These are phyloP conservation scores for Scaptomyza hsui DNA, from an alignment of 1,140 invertebrate species.

Conservation along the genomic window DNA sequence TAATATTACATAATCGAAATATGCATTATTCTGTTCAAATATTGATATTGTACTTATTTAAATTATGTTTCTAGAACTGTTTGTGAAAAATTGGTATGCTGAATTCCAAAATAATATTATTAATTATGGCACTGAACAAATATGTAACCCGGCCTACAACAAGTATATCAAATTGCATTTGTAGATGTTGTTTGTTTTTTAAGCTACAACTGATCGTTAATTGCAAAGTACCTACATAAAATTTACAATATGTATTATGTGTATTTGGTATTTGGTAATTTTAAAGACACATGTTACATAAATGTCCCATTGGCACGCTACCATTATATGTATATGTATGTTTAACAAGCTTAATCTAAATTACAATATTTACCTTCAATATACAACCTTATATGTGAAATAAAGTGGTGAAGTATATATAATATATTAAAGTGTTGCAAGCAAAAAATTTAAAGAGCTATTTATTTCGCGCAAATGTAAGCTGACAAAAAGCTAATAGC, in stretches of 20 bases:
- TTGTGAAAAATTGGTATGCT: constrained; percentile 72
- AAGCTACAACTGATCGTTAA: constrained; percentile 70
- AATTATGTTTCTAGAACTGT: constrained; percentile 47
- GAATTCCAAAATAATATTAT: constrained; percentile 54
- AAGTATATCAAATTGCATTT: constrained; percentile 71
- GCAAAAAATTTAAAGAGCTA: constrained; percentile 29
- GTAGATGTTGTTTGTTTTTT: constrained; percentile 75
- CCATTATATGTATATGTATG: constrained; percentile 46
- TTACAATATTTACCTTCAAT: constrained; percentile 68
- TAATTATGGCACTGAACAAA: constrained; percentile 43
- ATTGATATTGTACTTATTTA: constrained; percentile 53
- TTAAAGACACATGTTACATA: constrained; percentile 50
- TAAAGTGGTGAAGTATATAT: constrained; percentile 76
- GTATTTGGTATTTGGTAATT: constrained; percentile 56
- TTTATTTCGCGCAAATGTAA: constrained; percentile 4
- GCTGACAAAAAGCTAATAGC: background rate
- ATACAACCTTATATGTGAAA: constrained; percentile 72
- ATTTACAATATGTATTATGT: constrained; percentile 38
- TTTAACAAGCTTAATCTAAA: constrained; percentile 46
- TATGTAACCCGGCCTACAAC: constrained; percentile 54
- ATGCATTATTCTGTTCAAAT: constrained; percentile 52
- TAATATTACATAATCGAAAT: constrained; percentile 52
- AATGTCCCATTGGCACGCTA: constrained; percentile 61
- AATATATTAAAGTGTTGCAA: constrained; percentile 61
- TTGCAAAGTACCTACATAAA: constrained; percentile 69